These are phyloP conservation scores for Parauchenoglanis punctatus DNA, from an alignment of 2,797 vertebrate species.

Conservation along the genomic window DNA sequence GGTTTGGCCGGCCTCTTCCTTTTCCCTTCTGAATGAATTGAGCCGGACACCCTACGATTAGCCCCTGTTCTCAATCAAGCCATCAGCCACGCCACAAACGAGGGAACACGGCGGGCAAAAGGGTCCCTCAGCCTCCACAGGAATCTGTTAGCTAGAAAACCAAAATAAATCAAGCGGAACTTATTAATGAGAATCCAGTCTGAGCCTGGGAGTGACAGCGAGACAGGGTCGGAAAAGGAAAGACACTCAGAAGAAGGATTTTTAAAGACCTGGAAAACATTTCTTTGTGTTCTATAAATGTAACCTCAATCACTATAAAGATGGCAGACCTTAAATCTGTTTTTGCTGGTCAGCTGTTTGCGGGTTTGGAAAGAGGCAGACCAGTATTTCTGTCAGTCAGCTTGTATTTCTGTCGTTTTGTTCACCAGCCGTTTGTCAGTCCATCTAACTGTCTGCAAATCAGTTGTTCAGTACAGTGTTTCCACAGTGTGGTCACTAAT, in stretches of 20 bases:
- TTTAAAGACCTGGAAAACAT: conserved; percentile 26
- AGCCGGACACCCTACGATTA: conserved; percentile 70
- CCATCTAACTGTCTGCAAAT: conserved; percentile 6
- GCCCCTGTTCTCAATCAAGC: conserved; percentile 60
- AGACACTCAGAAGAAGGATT: neutral
- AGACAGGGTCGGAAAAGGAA: neutral
- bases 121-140: conserved; percentile 60
- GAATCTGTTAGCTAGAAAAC: conserved; percentile 67
- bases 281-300: conserved; percentile 14
- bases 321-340: conserved; percentile 5
- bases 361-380: neutral
- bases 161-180: conserved; percentile 69
- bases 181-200: conserved; percentile 61
- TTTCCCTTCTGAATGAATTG: conserved; percentile 20
- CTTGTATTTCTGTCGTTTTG: conserved; percentile 23
- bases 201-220: conserved; percentile 61
- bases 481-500: conserved; percentile 33
- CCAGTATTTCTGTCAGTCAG: conserved; percentile 28
- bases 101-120: conserved; percentile 55
- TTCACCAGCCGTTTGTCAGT: conserved; percentile 6
- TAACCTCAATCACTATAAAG: conserved; percentile 11
- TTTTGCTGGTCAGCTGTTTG: conserved; percentile 38
- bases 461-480: conserved; percentile 5
- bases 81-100: conserved; percentile 62
- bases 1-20: conserved; percentile 50